phyloP scores from a whole-genome alignment of 1,140 invertebrate genomes.

The Calliopsis andreniformis region DNA sequence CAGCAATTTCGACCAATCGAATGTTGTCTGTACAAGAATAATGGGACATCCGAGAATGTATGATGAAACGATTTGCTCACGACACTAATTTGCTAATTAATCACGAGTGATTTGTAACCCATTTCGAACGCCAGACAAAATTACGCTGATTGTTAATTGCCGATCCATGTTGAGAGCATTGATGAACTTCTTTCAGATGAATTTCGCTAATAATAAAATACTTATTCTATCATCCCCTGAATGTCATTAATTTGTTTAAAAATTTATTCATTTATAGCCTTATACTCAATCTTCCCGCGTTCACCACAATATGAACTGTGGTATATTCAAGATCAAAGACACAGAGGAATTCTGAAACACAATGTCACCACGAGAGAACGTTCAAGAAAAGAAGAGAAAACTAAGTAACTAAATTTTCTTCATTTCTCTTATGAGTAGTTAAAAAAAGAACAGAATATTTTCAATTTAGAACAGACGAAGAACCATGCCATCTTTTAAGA shows the following conservation, averaged over 20 bases:
- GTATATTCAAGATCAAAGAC: not conserved
- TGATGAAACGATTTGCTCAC: not conserved
- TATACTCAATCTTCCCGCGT: slow-evolving; percentile 17
- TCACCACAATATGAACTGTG: slow-evolving; percentile 14
- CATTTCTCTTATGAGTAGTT: rapidly evolving
- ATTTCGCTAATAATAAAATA: not conserved
- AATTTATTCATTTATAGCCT: not conserved
- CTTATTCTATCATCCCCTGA: too few relatives aligned
- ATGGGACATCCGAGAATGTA: slow-evolving; percentile 36
- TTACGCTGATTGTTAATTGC: slow-evolving; percentile 3
- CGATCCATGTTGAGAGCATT: not conserved
- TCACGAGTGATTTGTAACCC: slow-evolving; percentile 39
- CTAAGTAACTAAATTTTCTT: not conserved
- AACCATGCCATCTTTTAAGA: not conserved
- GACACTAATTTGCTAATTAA: slow-evolving; percentile 54
- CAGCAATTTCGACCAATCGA: slow-evolving; percentile 47
- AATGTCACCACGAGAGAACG: too few relatives aligned
- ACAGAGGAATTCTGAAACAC: not conserved
- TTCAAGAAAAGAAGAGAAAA: not conserved
- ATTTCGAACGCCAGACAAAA: slow-evolving; percentile 11
- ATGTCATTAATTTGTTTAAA: not conserved
- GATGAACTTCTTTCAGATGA: not conserved
- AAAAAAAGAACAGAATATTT: not conserved
- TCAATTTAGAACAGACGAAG: not conserved
- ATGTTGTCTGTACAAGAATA: slow-evolving; percentile 26